Percentiles rank a stretch among this genome's conserved stretches.
Evolutionary conservation across 2,797 vertebrate species (phyloP).

Genomic region (Micrastur ruficollis): DNA sequence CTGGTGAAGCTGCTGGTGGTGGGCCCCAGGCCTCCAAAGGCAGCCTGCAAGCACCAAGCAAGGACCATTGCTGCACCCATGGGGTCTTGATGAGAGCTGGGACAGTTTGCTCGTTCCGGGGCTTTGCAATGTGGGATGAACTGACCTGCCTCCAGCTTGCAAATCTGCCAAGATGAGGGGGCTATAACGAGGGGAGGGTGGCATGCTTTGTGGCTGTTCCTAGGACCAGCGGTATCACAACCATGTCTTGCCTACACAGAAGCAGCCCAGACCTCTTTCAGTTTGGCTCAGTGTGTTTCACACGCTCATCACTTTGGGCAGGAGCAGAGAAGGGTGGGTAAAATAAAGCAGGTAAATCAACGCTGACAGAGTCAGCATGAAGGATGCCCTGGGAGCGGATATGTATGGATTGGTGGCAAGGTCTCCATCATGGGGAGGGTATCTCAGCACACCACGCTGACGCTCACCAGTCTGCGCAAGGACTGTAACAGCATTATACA

Average conservation of each 20-base stretch:
- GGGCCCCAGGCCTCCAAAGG: not conserved
- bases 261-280: not conserved
- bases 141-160: no score
- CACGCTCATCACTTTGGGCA: rapidly evolving
- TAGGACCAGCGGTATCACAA: not conserved
- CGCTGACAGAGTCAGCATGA: rapidly evolving
- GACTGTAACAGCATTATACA: rapidly evolving
- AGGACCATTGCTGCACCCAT: not conserved
- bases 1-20: not conserved
- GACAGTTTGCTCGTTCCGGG: no score
- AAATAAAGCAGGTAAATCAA: not conserved
- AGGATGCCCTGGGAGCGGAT: not conserved
- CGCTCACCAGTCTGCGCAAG: rapidly evolving
- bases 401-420: rapidly evolving
- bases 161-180: not conserved
- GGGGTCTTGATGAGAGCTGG: rapidly evolving
- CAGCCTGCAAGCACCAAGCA: not conserved
- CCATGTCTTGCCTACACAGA: not conserved
- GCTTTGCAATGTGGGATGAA: not conserved
- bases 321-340: not conserved
- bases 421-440: not conserved
- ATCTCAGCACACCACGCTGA: not conserved
- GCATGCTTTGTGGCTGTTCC: no score
- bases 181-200: not conserved
- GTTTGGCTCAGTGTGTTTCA: not conserved